These are phyloP conservation scores for Solenopsis invicta DNA, from an alignment of 1,140 invertebrate genomes.

Conservation along the genomic window DNA sequence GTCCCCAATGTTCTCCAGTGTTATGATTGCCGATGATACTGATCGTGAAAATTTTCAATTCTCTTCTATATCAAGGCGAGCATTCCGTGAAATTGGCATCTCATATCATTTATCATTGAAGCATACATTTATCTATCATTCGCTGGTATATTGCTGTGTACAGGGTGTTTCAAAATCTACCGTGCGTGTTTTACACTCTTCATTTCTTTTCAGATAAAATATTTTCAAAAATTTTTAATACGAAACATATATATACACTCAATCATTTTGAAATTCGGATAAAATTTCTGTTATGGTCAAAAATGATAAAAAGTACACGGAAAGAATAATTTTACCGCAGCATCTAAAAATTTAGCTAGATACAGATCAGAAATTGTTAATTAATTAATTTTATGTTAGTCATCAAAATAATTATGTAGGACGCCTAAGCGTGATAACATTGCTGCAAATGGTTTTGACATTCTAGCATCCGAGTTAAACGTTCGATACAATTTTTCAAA, in stretches of 20 bases:
- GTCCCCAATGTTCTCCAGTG: background rate
- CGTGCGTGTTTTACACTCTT: too few relatives aligned
- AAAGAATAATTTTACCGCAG: too few relatives aligned
- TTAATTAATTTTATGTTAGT: too few relatives aligned
- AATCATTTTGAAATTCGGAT: background rate
- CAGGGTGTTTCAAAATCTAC: background rate
- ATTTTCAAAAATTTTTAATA: background rate
- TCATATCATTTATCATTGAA: background rate
- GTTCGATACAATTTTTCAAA: too few relatives aligned
- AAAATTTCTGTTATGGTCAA: background rate
- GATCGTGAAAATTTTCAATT: slow-evolving; percentile 15
- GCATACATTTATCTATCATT: slow-evolving; percentile 1
- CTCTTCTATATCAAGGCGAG: background rate
- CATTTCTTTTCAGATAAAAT: too few relatives aligned
- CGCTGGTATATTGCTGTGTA: background rate
- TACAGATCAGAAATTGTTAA: too few relatives aligned
- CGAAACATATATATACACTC: background rate
- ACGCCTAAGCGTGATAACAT: too few relatives aligned
- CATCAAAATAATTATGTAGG: too few relatives aligned
- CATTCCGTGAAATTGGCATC: background rate
- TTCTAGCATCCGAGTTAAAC: too few relatives aligned
- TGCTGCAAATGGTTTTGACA: too few relatives aligned
- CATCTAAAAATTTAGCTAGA: too few relatives aligned
- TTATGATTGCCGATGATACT: slow-evolving; percentile 26
- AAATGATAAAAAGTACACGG: background rate